Evolutionary conservation across 2,797 vertebrate genomes (phyloP).

Genomic region (Phrynocephalus vlangalii): DNA sequence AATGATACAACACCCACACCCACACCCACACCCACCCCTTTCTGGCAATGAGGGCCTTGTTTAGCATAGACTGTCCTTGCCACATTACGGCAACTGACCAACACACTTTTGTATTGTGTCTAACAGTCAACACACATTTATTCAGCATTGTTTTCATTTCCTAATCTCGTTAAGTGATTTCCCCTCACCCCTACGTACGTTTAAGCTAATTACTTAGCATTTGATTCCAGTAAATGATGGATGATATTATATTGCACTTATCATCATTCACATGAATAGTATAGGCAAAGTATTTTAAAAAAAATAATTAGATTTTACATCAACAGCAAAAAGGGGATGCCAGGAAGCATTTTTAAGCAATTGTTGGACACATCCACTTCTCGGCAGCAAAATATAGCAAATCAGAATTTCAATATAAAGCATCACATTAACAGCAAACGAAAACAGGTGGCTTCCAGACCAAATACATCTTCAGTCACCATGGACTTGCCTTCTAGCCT

Average conservation of each 20-base stretch:
- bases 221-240: constrained; percentile 51
- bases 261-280: constrained; percentile 26
- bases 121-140: constrained; percentile 21
- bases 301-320: constrained; percentile 26
- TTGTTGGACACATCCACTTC: background rate
- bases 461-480: constrained; percentile 5
- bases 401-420: background rate
- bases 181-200: constrained; percentile 6
- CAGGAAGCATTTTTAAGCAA: constrained; percentile 11
- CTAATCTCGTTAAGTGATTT: constrained; percentile 45
- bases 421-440: background rate
- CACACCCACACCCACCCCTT: no score
- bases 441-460: background rate
- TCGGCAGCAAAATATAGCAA: background rate
- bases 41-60: background rate
- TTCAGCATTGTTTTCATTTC: constrained; percentile 47
- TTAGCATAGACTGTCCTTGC: background rate
- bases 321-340: background rate
- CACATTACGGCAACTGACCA: background rate
- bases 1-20: no score
- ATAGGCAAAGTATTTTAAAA: background rate
- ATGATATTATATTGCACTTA: background rate
- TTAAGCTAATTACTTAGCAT: constrained; percentile 40
- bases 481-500: background rate
- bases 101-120: background rate